These are phyloP conservation scores for Andricus curvator DNA, from an alignment of 2,888 invertebrate genomes.

Conservation along the genomic window DNA sequence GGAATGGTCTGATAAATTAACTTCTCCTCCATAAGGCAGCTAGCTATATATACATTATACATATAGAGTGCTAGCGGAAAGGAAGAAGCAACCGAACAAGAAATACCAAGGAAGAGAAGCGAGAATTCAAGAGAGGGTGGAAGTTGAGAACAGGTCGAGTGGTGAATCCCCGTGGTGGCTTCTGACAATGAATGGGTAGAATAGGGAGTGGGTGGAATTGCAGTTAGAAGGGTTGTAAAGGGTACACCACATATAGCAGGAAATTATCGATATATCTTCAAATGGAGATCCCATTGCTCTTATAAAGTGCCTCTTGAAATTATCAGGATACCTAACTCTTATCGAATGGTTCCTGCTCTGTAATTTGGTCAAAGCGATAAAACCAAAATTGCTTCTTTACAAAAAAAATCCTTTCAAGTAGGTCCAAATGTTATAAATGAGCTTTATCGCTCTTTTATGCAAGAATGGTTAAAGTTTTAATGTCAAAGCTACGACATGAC, in stretches of 20 bases:
- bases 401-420: background rate
- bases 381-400: background rate
- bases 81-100: slow-evolving; percentile 76
- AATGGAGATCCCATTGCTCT: slow-evolving; percentile 17
- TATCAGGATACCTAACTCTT: background rate
- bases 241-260: slow-evolving; percentile 18
- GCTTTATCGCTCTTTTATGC: too few relatives aligned
- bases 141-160: slow-evolving; percentile 35
- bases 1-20: slow-evolving; percentile 57
- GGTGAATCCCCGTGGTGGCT: slow-evolving; percentile 21
- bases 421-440: too few relatives aligned
- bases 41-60: slow-evolving; percentile 28
- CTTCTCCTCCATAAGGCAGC: slow-evolving; percentile 33
- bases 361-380: background rate
- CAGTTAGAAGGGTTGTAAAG: slow-evolving; percentile 26
- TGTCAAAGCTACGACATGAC: too few relatives aligned
- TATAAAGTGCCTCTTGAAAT: background rate
- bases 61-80: slow-evolving; percentile 69
- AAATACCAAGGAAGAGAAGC: slow-evolving; percentile 58
- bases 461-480: too few relatives aligned
- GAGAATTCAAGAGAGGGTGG: slow-evolving; percentile 72
- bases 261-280: slow-evolving; percentile 33
- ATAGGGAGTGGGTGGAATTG: slow-evolving; percentile 23
- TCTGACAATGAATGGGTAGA: slow-evolving; percentile 25
- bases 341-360: background rate